Evolutionary conservation across 2,797 vertebrate species (phyloP).

Genomic region (Characodon lateralis): DNA sequence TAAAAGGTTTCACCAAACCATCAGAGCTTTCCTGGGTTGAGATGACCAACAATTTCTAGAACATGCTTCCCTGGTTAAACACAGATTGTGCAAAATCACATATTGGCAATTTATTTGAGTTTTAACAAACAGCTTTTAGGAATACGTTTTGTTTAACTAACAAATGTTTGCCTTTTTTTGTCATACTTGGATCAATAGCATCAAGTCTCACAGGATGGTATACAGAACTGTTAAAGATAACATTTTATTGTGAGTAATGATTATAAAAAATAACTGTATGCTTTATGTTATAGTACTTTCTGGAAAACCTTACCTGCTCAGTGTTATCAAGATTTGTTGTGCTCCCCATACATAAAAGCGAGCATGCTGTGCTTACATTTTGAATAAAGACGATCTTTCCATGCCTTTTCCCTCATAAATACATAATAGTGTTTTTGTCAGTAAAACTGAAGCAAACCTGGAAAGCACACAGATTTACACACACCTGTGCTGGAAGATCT

Average conservation of each 20-base stretch:
- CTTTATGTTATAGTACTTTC: not conserved
- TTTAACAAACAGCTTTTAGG: slow-evolving; percentile 2
- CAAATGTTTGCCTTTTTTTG: not conserved
- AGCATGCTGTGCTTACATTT: slow-evolving; percentile 14
- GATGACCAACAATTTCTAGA: not conserved
- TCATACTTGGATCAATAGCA: not conserved
- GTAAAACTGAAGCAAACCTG: slow-evolving; percentile 36
- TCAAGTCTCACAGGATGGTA: slow-evolving; percentile 2
- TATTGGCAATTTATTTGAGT: not conserved
- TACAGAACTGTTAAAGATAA: not conserved
- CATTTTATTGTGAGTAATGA: not conserved
- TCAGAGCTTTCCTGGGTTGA: not conserved
- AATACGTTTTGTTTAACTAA: not conserved
- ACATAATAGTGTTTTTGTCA: slow-evolving; percentile 25
- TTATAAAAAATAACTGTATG: not conserved
- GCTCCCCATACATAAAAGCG: not conserved
- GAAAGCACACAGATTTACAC: slow-evolving; percentile 11
- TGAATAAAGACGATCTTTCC: slow-evolving; percentile 12
- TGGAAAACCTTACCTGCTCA: slow-evolving; percentile 2
- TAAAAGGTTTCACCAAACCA: no score
- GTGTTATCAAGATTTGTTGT: not conserved
- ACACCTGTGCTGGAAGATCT: slow-evolving; percentile 1
- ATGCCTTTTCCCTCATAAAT: slow-evolving; percentile 4
- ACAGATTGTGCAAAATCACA: slow-evolving; percentile 15
- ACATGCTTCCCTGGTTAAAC: not conserved